Evolutionary conservation across 2,113 vertebrate species (phyloP).

Genomic region (Dasyornis broadbenti): DNA sequence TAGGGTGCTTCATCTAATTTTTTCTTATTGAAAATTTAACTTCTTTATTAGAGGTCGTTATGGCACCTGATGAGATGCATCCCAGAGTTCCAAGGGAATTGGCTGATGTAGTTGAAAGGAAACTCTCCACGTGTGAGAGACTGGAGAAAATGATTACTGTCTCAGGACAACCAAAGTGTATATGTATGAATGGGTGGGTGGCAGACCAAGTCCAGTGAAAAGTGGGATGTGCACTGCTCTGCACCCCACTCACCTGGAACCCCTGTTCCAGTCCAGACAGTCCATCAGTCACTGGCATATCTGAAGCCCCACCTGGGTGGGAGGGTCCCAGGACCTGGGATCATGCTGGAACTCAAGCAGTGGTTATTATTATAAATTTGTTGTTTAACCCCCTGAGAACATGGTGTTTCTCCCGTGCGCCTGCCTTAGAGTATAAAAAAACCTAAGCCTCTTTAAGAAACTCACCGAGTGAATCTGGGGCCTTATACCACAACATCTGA

Average conservation of each 20-base stretch:
- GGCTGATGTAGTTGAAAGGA: not conserved
- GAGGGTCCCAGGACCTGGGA: not conserved
- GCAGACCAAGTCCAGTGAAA: not conserved
- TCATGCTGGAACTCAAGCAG: not conserved
- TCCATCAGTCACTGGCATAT: not conserved
- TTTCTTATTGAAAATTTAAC: not conserved
- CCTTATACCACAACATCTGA: not conserved
- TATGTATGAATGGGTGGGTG: too few species aligned
- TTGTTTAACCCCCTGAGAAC: not conserved
- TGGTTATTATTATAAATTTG: too few species aligned
- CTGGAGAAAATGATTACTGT: not conserved
- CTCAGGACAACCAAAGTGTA: not conserved
- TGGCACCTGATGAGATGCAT: not conserved
- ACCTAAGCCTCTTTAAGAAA: not conserved
- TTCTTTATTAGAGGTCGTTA: not conserved
- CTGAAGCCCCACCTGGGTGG: not conserved
- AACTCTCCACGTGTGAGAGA: not conserved
- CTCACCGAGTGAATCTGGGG: rapidly evolving
- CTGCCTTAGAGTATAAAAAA: not conserved
- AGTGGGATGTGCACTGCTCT: not conserved
- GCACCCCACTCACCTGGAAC: not conserved
- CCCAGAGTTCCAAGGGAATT: not conserved
- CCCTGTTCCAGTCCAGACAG: not conserved
- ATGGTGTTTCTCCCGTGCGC: not conserved
- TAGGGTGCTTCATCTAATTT: not conserved